phyloP scores from a whole-genome alignment of 64 coral and sea anemone species.

The Stichodactyla helianthus region DNA sequence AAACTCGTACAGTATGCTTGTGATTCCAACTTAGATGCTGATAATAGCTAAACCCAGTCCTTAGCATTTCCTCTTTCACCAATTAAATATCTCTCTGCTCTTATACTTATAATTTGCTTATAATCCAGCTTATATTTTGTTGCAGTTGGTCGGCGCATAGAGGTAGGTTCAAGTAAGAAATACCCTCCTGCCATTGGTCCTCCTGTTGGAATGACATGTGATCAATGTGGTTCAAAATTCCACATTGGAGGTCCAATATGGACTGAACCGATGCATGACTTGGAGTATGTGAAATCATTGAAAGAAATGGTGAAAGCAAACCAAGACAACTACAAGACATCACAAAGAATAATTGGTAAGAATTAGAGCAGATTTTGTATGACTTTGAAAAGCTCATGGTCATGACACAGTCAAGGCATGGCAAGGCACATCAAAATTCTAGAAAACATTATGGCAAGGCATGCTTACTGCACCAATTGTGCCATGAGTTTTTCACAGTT shows the following conservation, averaged over 20 bases:
- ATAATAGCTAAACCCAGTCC: too few species aligned
- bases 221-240: constrained; percentile 71
- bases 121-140: background rate
- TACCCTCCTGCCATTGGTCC: constrained; percentile 91
- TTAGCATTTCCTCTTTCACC: too few species aligned
- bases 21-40: too few species aligned
- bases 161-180: constrained; percentile 78
- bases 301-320: constrained; percentile 54
- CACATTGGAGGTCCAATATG: constrained; percentile 94
- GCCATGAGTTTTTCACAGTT: too few species aligned
- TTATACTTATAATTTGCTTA: background rate
- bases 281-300: constrained; percentile 59
- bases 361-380: background rate
- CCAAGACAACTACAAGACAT: constrained; percentile 63
- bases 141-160: constrained; percentile 86
- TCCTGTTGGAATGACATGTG: constrained; percentile 65
- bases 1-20: too few species aligned
- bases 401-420: too few species aligned
- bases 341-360: constrained; percentile 91
- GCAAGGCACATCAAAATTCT: too few species aligned
- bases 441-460: too few species aligned
- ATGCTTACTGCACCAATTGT: too few species aligned
- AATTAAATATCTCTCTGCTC: too few species aligned
- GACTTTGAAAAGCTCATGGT: too few species aligned
- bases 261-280: constrained; percentile 77